phyloP scores from a whole-genome alignment of 1,140 invertebrate species.

The Drosophila kanapiae region DNA sequence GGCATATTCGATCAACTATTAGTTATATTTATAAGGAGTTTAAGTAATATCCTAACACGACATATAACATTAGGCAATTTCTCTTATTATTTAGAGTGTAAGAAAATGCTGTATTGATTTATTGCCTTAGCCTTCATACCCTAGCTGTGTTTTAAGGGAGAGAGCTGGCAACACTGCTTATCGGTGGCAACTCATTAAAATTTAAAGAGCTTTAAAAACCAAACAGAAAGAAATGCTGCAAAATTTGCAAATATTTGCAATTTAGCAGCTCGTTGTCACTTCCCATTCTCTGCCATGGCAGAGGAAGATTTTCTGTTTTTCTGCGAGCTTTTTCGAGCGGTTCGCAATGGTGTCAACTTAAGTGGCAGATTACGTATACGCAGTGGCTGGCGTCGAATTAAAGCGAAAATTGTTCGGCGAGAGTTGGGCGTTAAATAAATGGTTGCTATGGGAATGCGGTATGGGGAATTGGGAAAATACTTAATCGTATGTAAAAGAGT shows the following conservation, averaged over 20 bases:
- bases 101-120: too few relatives aligned
- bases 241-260: slow-evolving; percentile 70
- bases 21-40: too few relatives aligned
- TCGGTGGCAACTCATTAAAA: slow-evolving; percentile 59
- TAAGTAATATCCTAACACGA: neutral
- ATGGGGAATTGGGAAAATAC: slow-evolving; percentile 28
- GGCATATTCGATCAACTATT: neutral
- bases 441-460: slow-evolving; percentile 42
- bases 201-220: slow-evolving; percentile 65
- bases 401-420: slow-evolving; percentile 26
- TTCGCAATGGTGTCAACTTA: slow-evolving; percentile 47
- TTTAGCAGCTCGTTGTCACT: slow-evolving; percentile 51
- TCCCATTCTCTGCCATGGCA: neutral
- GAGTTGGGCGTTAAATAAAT: slow-evolving; percentile 39
- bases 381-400: slow-evolving; percentile 26
- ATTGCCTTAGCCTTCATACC: neutral
- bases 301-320: slow-evolving; percentile 6
- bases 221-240: slow-evolving; percentile 53
- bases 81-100: neutral
- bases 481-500: slow-evolving; percentile 41
- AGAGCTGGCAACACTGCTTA: slow-evolving; percentile 4
- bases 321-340: slow-evolving; percentile 18
- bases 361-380: slow-evolving; percentile 59
- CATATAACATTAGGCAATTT: neutral
- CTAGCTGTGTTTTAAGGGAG: too few relatives aligned